phyloP scores from a whole-genome alignment of 2,797 vertebrate species.

The Chiropotes sagulatus region DNA sequence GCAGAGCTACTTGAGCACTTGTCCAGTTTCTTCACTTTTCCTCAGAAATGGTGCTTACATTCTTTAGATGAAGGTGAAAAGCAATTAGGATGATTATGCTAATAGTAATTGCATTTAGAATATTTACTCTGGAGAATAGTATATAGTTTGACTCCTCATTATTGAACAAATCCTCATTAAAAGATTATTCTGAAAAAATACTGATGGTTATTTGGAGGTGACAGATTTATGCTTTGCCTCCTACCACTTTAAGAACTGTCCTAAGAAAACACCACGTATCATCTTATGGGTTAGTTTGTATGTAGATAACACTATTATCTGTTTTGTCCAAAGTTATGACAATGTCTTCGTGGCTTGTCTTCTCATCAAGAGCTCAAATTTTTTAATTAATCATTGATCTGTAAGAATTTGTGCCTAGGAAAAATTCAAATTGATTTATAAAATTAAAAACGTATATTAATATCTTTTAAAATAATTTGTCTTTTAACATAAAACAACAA shows the following conservation, averaged over 20 bases:
- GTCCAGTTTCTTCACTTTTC: background rate
- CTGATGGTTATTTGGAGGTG: constrained; percentile 68
- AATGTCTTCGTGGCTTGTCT: constrained; percentile 68
- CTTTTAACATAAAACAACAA: background rate
- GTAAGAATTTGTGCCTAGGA: constrained; percentile 53
- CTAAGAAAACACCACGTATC: constrained; percentile 71
- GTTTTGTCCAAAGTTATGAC: constrained; percentile 78
- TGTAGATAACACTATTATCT: constrained; percentile 76
- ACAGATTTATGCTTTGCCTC: constrained; percentile 65
- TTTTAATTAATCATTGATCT: constrained; percentile 71
- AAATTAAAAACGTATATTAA: background rate
- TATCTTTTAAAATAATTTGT: background rate
- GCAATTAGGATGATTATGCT: background rate
- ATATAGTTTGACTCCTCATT: constrained; percentile 32
- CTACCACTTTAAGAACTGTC: constrained; percentile 72
- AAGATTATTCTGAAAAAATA: constrained; percentile 66
- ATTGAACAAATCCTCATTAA: constrained; percentile 74
- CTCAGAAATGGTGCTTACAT: background rate
- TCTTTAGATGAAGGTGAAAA: background rate
- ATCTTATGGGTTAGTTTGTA: constrained; percentile 74
- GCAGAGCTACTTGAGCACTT: background rate
- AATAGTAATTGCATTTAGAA: background rate
- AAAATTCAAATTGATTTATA: background rate
- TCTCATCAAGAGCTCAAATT: constrained; percentile 70
- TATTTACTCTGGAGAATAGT: background rate